Evolutionary conservation across 2,888 invertebrate species (phyloP).

Genomic region (Phyllotreta cruciferae): DNA sequence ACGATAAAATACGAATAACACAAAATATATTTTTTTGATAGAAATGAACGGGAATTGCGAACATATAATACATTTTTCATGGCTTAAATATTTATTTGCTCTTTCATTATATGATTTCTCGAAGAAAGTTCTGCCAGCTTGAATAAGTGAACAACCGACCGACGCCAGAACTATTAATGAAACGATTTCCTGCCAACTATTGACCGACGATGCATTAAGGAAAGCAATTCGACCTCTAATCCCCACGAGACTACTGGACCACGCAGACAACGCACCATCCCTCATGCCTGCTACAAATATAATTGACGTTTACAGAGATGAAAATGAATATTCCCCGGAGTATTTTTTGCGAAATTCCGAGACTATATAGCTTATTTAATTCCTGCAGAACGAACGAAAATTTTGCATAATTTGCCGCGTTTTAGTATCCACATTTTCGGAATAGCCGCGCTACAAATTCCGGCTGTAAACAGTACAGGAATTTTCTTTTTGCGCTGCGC

Average conservation of each 20-base stretch:
- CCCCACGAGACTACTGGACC: constrained; percentile 17
- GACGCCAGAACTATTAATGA: constrained; percentile 5
- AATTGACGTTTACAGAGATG: constrained; percentile 57
- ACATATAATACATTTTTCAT: too few species aligned
- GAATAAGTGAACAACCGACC: background rate
- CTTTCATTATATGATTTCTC: too few species aligned
- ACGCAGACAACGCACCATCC: constrained; percentile 20
- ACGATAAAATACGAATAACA: too few species aligned
- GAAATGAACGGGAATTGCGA: too few species aligned
- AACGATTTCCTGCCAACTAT: constrained; percentile 16
- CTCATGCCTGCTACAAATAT: constrained; percentile 23
- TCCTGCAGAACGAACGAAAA: constrained; percentile 51
- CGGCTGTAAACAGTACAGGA: background rate
- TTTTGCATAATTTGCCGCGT: background rate
- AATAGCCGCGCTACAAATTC: background rate
- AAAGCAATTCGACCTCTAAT: constrained; percentile 14
- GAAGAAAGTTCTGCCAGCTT: background rate
- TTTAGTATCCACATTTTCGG: too few species aligned
- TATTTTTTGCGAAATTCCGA: constrained; percentile 60
- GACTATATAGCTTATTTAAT: constrained; percentile 50
- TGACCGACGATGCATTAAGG: constrained; percentile 22
- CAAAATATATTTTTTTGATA: too few species aligned
- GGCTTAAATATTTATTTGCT: too few species aligned
- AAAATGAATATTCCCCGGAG: constrained; percentile 64
- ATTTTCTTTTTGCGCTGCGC: background rate